Percentiles rank a stretch among this genome's conserved stretches.
These are phyloP conservation scores for Mungos mungo DNA, from an alignment of 2,113 vertebrate species.

Conservation along the genomic window DNA sequence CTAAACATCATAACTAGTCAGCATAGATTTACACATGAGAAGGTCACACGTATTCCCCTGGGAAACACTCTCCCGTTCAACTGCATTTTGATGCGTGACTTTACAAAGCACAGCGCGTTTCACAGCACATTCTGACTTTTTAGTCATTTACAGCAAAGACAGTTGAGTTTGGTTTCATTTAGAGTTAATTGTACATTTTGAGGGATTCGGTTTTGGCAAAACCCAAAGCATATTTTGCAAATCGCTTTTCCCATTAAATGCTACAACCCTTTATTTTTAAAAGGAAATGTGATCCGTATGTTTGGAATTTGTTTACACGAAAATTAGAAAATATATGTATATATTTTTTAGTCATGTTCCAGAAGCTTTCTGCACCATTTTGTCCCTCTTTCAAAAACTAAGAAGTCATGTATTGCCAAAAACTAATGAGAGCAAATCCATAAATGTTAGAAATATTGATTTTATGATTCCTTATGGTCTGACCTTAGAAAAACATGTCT, in stretches of 20 bases:
- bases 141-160: constrained; percentile 59
- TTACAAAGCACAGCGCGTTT: not conserved
- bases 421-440: constrained; percentile 65
- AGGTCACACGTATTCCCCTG: constrained; percentile 19
- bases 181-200: constrained; percentile 76
- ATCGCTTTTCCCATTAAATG: constrained; percentile 77
- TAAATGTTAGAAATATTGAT: constrained; percentile 70
- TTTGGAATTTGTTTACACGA: constrained; percentile 80
- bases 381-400: constrained; percentile 66
- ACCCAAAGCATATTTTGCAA: constrained; percentile 79
- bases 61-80: constrained; percentile 7
- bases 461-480: constrained; percentile 64
- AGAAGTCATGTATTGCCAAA: constrained; percentile 59
- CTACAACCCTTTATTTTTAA: constrained; percentile 76
- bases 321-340: constrained; percentile 59
- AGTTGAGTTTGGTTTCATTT: constrained; percentile 77
- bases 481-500: constrained; percentile 49
- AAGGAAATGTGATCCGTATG: constrained; percentile 80
- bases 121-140: constrained; percentile 52
- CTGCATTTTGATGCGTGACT: not conserved
- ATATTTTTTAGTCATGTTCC: constrained; percentile 63
- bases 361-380: constrained; percentile 68
- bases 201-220: constrained; percentile 76
- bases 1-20: constrained; percentile 61
- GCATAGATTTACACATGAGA: constrained; percentile 66